Evolutionary conservation across 1,140 invertebrate species (phyloP), one percentile per base, ranked within the genome.

Genomic region (Tribolium castaneum): DNA sequence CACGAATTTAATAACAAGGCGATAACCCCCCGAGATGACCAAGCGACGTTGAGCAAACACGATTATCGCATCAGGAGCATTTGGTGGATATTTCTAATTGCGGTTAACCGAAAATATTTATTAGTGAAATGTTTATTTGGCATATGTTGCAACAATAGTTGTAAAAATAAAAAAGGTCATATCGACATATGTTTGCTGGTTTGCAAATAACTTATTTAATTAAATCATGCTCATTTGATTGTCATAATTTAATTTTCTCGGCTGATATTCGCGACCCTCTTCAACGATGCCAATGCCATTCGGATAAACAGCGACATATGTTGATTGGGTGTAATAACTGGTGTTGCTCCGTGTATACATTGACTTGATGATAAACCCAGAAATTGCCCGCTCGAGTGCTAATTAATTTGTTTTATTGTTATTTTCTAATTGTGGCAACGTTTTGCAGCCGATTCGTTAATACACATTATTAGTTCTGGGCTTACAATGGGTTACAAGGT

Each of bases 321-420:
- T 66, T 66, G 59, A 66, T 66, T 66, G 59, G 45, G 59, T 66
- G 59, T 35, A 66, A 66, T 66, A 66, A 66, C 59, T 66, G 59
- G 59, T 66, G 25, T 62, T 62, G 56, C 19, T 16, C 12, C 25
- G 12, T 66, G 59, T 66, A 66, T 66, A 66, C 59, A 66, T 35
- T 66, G 59, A 66, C 59, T 66, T 66, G 59, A 66, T 66, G 59
- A 66, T 66, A 66, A 66, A 66, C 59, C 59, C 59, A 25, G 22
- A 62, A 62, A 62, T 62, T 62, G 22, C 56, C 25, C 34, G 56
- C 59, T 66, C 59, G 59, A 66, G 59, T 66, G 59, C 59, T 66
- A 66, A 66, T 66, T 39, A 66, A 66, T 66, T 66, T 66, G 59
- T 66, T 66, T 66, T 66, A 66, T 66, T 66, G 59, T 66, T 66